Evolutionary conservation across 2,888 invertebrate species (phyloP).

Genomic region (Melikaiella ostensackeni): DNA sequence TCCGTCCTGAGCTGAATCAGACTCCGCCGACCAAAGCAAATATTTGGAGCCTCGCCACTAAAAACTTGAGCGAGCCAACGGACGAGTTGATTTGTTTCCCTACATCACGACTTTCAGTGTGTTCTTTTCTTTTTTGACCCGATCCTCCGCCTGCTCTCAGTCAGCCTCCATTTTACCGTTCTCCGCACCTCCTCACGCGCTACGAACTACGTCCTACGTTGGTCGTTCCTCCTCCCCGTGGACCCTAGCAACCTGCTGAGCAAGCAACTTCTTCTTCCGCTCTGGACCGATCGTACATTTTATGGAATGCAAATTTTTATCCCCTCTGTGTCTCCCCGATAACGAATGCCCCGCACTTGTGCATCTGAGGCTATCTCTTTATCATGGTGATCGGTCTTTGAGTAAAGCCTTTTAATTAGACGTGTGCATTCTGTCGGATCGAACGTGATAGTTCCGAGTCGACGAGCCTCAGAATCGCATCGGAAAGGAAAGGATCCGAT

Average conservation of each 20-base stretch:
- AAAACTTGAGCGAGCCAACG: constrained; percentile 75
- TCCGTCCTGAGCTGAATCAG: constrained; percentile 63
- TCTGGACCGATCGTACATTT: constrained; percentile 54
- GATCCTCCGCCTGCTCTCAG: constrained; percentile 37
- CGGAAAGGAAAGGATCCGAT: too few relatives aligned
- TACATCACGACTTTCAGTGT: constrained; percentile 66
- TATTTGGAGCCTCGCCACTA: constrained; percentile 77
- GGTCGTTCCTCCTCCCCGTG: constrained; percentile 16
- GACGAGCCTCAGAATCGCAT: too few relatives aligned
- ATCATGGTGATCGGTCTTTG: constrained; percentile 42
- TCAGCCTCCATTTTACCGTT: constrained; percentile 47
- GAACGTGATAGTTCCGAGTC: not conserved
- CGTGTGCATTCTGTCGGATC: constrained; percentile 12
- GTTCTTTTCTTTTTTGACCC: constrained; percentile 62
- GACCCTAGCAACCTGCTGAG: constrained; percentile 53
- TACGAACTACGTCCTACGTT: constrained; percentile 42
- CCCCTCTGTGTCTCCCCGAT: constrained; percentile 41
- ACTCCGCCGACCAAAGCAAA: constrained; percentile 70
- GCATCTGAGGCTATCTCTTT: constrained; percentile 30
- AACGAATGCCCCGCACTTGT: constrained; percentile 32
- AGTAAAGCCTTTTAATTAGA: constrained; percentile 29
- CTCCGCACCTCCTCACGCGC: constrained; percentile 49
- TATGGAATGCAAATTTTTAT: constrained; percentile 69
- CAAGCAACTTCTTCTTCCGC: constrained; percentile 60
- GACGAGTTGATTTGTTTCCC: constrained; percentile 76